These are phyloP conservation scores for Dione juno DNA, from an alignment of 2,888 invertebrate species.

Conservation along the genomic window DNA sequence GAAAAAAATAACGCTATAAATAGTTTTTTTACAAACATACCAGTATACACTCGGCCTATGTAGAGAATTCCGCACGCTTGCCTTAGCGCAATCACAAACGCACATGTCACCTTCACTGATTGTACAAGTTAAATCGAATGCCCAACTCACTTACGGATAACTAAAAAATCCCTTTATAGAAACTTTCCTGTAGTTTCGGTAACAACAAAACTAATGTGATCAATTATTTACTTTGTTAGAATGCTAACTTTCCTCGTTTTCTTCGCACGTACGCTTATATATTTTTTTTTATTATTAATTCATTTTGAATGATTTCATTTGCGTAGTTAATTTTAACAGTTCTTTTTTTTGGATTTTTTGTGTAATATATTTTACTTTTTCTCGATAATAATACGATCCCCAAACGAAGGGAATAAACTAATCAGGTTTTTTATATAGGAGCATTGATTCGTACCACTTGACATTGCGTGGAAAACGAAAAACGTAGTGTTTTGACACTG, in stretches of 20 bases:
- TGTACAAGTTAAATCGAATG: conserved; percentile 41
- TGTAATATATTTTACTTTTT: too few relatives aligned
- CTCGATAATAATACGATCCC: too few relatives aligned
- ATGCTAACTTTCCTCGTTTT: conserved; percentile 24
- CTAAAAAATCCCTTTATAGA: conserved; percentile 28
- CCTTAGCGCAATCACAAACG: conserved; percentile 31
- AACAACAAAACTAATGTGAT: conserved; percentile 27
- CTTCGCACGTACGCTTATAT: conserved; percentile 1
- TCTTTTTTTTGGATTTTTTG: neutral
- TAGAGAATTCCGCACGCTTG: conserved; percentile 20
- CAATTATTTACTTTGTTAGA: conserved; percentile 27
- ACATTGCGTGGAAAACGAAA: too few relatives aligned
- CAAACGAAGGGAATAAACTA: too few relatives aligned
- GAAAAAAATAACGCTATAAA: too few relatives aligned
- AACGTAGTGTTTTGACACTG: too few relatives aligned
- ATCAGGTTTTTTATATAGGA: too few relatives aligned
- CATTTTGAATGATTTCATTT: neutral
- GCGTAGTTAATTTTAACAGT: neutral
- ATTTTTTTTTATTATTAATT: conserved; percentile 13
- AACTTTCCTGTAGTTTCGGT: conserved; percentile 33
- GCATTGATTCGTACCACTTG: too few relatives aligned
- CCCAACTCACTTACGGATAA: conserved; percentile 29
- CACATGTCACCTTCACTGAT: conserved; percentile 39
- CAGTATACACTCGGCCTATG: conserved; percentile 6
- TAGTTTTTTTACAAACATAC: neutral